A percentile compares a stretch with the other conserved stretches of the same genome.
These are phyloP conservation scores for Acropora tenuis DNA, from an alignment of 64 coral and sea anemone genomes.

Conservation along the genomic window DNA sequence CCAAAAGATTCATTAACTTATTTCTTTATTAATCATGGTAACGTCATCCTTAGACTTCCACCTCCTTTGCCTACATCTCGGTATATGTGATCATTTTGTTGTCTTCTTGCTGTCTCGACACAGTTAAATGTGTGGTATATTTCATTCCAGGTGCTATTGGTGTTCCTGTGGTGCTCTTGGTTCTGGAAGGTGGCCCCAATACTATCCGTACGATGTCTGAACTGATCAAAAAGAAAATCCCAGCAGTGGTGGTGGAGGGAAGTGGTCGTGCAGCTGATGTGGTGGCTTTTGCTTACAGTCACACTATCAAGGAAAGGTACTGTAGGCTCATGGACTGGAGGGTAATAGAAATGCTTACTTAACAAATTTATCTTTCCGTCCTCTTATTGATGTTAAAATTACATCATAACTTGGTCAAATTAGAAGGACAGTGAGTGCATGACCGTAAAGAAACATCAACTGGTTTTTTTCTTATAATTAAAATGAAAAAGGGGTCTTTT, in stretches of 20 bases:
- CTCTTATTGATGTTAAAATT: no score
- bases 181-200: constrained; percentile 92
- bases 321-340: neutral
- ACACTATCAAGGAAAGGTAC: constrained; percentile 86
- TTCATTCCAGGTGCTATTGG: constrained; percentile 84
- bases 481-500: no score
- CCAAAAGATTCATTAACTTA: no score
- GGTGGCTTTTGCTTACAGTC: constrained; percentile 92
- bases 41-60: no score
- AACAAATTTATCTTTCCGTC: no score
- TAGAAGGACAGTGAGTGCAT: no score
- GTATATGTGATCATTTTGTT: neutral
- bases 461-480: no score
- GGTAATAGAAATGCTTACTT: no score
- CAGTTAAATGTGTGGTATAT: neutral
- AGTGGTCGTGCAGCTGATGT: constrained; percentile 96
- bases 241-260: constrained; percentile 97
- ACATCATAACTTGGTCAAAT: no score
- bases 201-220: constrained; percentile 96
- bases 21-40: no score
- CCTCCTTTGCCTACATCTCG: no score
- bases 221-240: constrained; percentile 96
- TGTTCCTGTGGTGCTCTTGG: constrained; percentile 94
- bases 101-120: neutral
- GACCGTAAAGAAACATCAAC: no score